These are phyloP conservation scores for Petrocephalus sullivani DNA, from an alignment of 2,797 vertebrate genomes.

Conservation along the genomic window DNA sequence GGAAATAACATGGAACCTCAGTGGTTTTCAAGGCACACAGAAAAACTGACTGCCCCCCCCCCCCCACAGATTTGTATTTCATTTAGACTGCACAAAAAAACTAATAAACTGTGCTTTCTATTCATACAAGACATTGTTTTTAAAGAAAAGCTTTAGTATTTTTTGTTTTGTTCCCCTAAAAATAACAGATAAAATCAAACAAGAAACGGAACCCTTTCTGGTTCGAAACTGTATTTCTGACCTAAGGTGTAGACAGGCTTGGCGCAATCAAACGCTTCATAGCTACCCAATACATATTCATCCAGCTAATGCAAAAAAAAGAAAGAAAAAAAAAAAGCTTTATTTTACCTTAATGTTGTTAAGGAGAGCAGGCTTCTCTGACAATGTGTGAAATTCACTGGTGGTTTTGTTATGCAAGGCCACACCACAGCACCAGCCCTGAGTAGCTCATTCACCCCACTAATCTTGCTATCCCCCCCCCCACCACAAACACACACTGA, in stretches of 20 bases:
- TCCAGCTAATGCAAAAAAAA: neutral
- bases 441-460: constrained; percentile 23
- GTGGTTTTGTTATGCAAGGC: constrained; percentile 24
- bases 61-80: neutral
- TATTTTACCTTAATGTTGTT: neutral
- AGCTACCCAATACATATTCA: neutral
- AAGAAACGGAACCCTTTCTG: neutral
- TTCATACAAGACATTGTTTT: neutral
- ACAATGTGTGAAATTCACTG: constrained; percentile 19
- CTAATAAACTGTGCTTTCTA: neutral
- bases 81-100: neutral
- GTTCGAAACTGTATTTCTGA: neutral
- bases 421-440: neutral
- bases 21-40: neutral
- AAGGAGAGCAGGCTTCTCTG: neutral
- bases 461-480: constrained; percentile 22
- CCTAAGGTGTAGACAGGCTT: neutral
- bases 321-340: neutral
- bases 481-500: neutral
- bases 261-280: neutral
- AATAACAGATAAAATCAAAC: neutral
- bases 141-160: neutral
- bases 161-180: neutral
- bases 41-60: neutral
- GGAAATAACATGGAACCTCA: constrained; percentile 4